These are phyloP conservation scores for Cydia amplana DNA, from an alignment of 1,140 invertebrate species.

Conservation along the genomic window DNA sequence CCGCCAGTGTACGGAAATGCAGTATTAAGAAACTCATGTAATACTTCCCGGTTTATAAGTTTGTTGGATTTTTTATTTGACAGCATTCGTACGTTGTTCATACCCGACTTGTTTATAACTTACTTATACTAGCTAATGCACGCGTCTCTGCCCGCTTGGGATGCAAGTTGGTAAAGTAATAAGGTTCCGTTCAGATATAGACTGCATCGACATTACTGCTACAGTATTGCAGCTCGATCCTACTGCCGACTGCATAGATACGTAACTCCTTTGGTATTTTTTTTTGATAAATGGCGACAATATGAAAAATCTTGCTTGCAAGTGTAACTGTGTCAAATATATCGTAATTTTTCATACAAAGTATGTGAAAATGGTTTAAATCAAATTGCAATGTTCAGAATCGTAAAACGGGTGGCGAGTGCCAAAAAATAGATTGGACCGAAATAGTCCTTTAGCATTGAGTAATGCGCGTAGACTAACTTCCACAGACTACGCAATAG, in stretches of 20 bases:
- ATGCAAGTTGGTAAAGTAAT: too few species aligned
- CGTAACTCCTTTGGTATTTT: too few species aligned
- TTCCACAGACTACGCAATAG: not conserved
- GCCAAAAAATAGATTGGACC: conserved; percentile 16
- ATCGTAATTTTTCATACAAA: not conserved
- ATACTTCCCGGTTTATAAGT: conserved; percentile 1
- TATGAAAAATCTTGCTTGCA: too few species aligned
- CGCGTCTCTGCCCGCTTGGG: not conserved
- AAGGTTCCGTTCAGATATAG: too few species aligned
- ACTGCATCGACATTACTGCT: too few species aligned
- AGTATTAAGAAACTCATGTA: conserved; percentile 13
- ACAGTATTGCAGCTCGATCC: too few species aligned
- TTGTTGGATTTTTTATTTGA: not conserved
- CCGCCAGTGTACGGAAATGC: not conserved
- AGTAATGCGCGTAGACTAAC: not conserved
- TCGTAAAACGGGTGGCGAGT: conserved; percentile 13
- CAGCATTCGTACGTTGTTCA: conserved; percentile 7
- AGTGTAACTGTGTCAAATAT: not conserved
- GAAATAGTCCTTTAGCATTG: conserved; percentile 14
- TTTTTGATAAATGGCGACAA: too few species aligned
- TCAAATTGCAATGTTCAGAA: not conserved
- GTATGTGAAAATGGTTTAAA: not conserved
- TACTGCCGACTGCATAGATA: too few species aligned
- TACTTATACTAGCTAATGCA: not conserved
- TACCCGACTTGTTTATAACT: not conserved